Base-by-base conservation (phyloP, 2,888 invertebrate species). In the Macaria notata region DNA sequence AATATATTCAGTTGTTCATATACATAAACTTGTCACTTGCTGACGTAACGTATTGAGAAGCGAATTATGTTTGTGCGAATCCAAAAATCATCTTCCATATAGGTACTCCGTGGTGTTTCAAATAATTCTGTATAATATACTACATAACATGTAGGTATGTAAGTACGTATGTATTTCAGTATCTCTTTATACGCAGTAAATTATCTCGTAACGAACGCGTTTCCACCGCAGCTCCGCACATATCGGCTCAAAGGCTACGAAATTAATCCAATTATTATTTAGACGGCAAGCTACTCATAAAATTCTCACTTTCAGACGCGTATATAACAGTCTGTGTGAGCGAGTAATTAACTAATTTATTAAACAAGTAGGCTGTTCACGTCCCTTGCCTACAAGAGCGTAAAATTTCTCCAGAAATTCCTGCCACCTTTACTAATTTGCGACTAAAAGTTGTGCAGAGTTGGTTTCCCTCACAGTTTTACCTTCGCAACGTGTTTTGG, bases 341-440 rank as follows among this genome's bases (percentile, higher is more conserved):
- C 68, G 69, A 75, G 73, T 71, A 66, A 65, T 54, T 59, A 55
- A 55, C 55, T 59, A 51, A 59, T 59, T 48, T 19, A 19, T 19
- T 19, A 19, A 58, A 53, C 46, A 45, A 55, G 45, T 42, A 45
- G 53, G 45, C 48, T 56, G 52, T 54, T 58, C 49, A 55, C 52
- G 41, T 56, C 50, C 45, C 51, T 54, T 61, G 61, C 58, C 61
- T 59, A 62, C 51, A 48, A 41, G 59, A 58, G 56, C 65, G 62
- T 62, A 58, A 64, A 61, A 64, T 62, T 55, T 54, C 63, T 60
- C 56, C 59, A 59, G 58, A 56, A 61, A 61, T 53, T 56, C 59
- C 51, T 51, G 44, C 43, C 59, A 54, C 59, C 54, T 59, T 46
- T 19, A 4, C 61, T 57, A 61, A 62, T 60, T 65, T 60, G 62